Conservation (phyloP, 2,888 invertebrate genomes). For the Oegoconia quadripuncta region DNA sequence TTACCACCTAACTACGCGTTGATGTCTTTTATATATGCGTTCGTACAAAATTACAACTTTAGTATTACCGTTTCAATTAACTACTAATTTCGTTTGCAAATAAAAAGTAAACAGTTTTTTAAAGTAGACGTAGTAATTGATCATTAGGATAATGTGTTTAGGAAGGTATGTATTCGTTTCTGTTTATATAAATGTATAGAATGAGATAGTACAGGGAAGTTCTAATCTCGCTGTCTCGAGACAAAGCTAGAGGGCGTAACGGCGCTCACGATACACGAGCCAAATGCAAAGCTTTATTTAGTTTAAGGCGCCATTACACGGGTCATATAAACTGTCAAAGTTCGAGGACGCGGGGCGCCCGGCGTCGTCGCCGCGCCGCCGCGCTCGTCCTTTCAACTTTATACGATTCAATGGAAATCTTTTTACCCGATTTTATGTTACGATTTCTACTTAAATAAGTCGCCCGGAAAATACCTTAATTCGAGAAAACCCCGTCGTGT, state of each 20-base stretch:
- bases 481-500: conserved; percentile 19
- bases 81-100: too few species aligned
- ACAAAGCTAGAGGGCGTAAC: conserved; percentile 58
- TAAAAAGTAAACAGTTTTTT: too few species aligned
- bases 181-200: background rate
- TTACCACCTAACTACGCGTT: too few species aligned
- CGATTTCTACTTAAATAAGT: conserved; percentile 34
- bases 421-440: conserved; percentile 45
- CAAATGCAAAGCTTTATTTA: conserved; percentile 75
- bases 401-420: conserved; percentile 44
- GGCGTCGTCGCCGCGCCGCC: conserved; percentile 20
- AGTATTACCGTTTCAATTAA: too few species aligned
- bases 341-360: conserved; percentile 58
- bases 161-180: too few species aligned
- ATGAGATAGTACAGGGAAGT: conserved; percentile 27
- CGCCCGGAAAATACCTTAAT: conserved; percentile 32
- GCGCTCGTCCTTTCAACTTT: conserved; percentile 36
- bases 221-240: conserved; percentile 53
- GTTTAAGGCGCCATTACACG: conserved; percentile 76
- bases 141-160: too few species aligned
- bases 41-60: too few species aligned
- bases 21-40: too few species aligned
- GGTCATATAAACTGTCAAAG: conserved; percentile 78
- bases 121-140: too few species aligned
- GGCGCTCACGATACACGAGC: conserved; percentile 49